Evolutionary conservation across 2,888 invertebrate genomes (phyloP).

Genomic region (Schizotus pectinicornis): DNA sequence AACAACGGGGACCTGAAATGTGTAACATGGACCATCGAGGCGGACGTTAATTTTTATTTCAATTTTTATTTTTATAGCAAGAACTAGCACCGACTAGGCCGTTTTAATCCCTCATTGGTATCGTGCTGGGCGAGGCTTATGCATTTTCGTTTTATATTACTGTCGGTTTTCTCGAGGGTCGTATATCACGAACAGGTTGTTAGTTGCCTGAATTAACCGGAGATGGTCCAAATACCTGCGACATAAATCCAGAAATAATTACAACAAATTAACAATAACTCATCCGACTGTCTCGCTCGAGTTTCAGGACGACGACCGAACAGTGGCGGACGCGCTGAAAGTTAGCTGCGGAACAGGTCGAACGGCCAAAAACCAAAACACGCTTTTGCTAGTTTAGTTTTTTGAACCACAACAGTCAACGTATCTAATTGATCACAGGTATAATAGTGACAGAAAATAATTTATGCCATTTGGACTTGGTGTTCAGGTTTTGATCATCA

Average conservation of each 20-base stretch:
- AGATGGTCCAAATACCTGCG: conserved; percentile 46
- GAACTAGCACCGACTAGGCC: conserved; percentile 10
- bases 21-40: conserved; percentile 10
- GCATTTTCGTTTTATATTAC: conserved; percentile 42
- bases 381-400: too few species aligned
- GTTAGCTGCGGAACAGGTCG: too few species aligned
- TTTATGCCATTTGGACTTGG: too few species aligned
- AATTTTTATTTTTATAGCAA: conserved; percentile 15
- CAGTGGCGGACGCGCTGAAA: too few species aligned
- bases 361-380: too few species aligned
- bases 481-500: too few species aligned
- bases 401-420: too few species aligned
- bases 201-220: conserved; percentile 37
- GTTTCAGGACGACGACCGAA: conserved; percentile 9
- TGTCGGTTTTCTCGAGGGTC: conserved; percentile 34
- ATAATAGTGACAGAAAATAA: too few species aligned
- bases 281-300: conserved; percentile 33
- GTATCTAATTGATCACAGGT: too few species aligned
- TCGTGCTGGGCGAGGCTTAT: conserved; percentile 31
- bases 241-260: conserved; percentile 48
- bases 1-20: conserved; percentile 22
- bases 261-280: conserved; percentile 45
- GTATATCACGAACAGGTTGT: conserved; percentile 43
- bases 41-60: conserved; percentile 17
- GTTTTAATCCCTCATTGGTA: conserved; percentile 28